Conservation (phyloP, 2,888 invertebrate species). For the Acholoe squamosa region DNA sequence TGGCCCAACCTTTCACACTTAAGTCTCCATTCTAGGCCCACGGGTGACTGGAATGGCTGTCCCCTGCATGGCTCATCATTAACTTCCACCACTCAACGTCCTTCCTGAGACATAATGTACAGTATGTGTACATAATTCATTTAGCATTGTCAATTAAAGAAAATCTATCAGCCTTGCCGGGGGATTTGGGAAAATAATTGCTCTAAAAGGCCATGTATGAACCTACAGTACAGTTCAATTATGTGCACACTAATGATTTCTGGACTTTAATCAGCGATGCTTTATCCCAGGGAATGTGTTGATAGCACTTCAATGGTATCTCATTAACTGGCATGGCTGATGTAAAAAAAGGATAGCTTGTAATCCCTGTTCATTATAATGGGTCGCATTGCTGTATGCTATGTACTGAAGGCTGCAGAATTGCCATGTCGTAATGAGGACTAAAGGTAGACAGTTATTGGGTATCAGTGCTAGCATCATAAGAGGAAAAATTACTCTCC, state of each 20-base stretch:
- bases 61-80: neutral
- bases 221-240: neutral
- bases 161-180: slow-evolving; percentile 30
- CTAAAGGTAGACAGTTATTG: too few species aligned
- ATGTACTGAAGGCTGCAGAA: neutral
- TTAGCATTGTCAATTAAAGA: slow-evolving; percentile 51
- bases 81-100: neutral
- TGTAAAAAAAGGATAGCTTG: neutral
- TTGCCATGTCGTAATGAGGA: neutral
- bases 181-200: slow-evolving; percentile 31
- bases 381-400: neutral
- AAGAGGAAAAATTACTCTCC: too few species aligned
- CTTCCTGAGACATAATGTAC: neutral
- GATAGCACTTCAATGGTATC: neutral
- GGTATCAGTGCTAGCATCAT: too few species aligned
- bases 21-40: too few species aligned
- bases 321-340: neutral
- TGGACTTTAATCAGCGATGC: slow-evolving; percentile 35
- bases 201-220: neutral
- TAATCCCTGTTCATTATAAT: neutral
- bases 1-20: too few species aligned
- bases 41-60: too few species aligned
- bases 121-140: neutral
- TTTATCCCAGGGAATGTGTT: neutral
- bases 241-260: slow-evolving; percentile 45